Percentiles rank a stretch among this genome's conserved stretches.
Evolutionary conservation across 2,888 invertebrate genomes (phyloP).

Genomic region (Caprella mutica): DNA sequence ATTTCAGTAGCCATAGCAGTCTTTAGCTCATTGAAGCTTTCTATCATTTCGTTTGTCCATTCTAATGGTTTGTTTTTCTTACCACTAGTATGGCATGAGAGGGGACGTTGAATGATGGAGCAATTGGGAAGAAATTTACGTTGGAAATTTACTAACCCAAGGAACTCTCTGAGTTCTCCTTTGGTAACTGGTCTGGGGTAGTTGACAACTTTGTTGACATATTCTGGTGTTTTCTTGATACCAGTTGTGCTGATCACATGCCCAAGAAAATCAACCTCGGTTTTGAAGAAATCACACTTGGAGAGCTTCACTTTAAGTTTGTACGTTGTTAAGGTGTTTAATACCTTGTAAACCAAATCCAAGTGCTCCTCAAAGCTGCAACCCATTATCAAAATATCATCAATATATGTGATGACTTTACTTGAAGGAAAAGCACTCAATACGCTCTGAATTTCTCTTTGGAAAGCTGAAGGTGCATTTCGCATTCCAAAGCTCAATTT

Average conservation of each 20-base stretch:
- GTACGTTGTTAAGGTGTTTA: not conserved
- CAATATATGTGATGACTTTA: not conserved
- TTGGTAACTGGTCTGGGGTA: too few relatives aligned
- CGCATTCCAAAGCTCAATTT: not conserved
- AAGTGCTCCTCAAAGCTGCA: not conserved
- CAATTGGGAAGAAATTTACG: conserved; percentile 18
- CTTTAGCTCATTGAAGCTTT: not conserved
- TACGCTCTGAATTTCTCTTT: too few relatives aligned
- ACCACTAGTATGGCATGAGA: not conserved
- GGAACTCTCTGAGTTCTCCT: conserved; percentile 23
- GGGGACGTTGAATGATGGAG: not conserved
- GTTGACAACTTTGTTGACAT: not conserved
- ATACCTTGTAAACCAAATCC: not conserved
- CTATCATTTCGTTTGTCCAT: conserved; percentile 1
- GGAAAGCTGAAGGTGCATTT: too few relatives aligned
- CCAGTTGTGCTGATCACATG: not conserved
- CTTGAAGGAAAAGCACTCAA: not conserved
- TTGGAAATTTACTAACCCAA: conserved; percentile 29
- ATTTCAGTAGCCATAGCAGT: not conserved
- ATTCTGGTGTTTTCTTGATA: not conserved
- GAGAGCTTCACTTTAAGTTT: not conserved
- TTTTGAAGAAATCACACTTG: not conserved
- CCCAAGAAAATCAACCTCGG: not conserved
- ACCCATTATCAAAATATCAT: not conserved
- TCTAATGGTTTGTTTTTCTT: not conserved